Evolutionary conservation across 2,888 invertebrate species (phyloP).

Genomic region (Lycophotia porphyrea): DNA sequence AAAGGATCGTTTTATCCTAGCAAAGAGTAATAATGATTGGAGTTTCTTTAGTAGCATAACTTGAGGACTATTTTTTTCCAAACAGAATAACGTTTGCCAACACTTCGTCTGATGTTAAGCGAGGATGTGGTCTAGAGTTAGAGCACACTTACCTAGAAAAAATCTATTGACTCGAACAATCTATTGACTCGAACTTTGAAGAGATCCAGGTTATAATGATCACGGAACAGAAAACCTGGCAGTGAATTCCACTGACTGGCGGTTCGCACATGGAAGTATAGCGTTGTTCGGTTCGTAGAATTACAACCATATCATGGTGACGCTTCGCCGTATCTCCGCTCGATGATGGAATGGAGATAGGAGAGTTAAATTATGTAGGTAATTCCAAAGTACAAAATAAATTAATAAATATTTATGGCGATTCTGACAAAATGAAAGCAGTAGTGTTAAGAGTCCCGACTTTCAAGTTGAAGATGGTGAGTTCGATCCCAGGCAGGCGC

Average conservation of each 20-base stretch:
- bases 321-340: not conserved
- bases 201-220: not conserved
- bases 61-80: not conserved
- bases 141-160: not conserved
- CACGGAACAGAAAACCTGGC: too few species aligned
- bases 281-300: too few species aligned
- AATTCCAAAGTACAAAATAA: too few species aligned
- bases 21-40: not conserved
- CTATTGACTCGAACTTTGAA: not conserved
- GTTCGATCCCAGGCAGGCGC: too few species aligned
- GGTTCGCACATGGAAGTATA: not conserved
- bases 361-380: too few species aligned
- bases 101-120: not conserved
- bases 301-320: not conserved
- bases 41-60: not conserved
- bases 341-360: not conserved
- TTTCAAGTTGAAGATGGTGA: too few species aligned
- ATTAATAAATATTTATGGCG: not conserved
- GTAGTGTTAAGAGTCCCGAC: too few species aligned
- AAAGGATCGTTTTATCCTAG: not conserved
- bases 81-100: not conserved
- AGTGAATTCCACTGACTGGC: not conserved
- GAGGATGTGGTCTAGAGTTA: not conserved
- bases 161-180: not conserved
- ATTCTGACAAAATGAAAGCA: not conserved